Base-by-base conservation (phyloP, 92 coral and sea anemone genomes). In the Blastomussa wellsi region DNA sequence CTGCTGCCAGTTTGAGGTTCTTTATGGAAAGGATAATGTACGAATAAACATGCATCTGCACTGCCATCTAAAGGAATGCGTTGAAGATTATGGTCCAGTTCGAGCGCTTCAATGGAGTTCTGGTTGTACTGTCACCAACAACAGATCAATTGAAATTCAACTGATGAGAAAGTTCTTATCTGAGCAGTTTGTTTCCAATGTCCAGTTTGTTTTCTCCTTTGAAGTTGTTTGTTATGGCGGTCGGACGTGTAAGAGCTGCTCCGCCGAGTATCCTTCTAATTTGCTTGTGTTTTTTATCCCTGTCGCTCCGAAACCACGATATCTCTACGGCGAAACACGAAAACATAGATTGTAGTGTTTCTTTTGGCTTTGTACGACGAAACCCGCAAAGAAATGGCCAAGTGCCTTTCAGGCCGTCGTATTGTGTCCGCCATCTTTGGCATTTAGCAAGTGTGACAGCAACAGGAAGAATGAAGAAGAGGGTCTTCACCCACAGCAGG, bases 331-430 rank as follows among this genome's bases (percentile, higher is more conserved):
- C 79, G 79, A 74, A 74, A 76, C 67, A 76, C 41, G 80, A 76
- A 66, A 26, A 76, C 67, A 76, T 52, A 76, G 67, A 76, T 2
- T 76, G 80, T 52, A 76, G 15, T 76, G 80, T 76, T 76, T 76
- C 67, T 76, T 32, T 76, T 17, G 77, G 80, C 39, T 76, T 17
- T 76, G 10, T 76, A 51, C 65, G 47, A 49, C 39, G 49, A 76
- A 76, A 76, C 17, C 80, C 41, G 66, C 80, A 49, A 76, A 76
- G 80, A 76, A 76, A 76, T 76, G 80, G 80, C 80, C 80, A 76
- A 28, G 29, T 76, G 67, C 47, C 32, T 66, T 76, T 76, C 67
- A 76, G 67, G 28, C 80, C 42, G 80, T 76, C 41, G 8, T 2
- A 66, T 76, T 76, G 80, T 48, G 80, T 49, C 80, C 44, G 80